These are phyloP conservation scores for Natator depressus DNA, from an alignment of 2,113 vertebrate genomes.

Conservation along the genomic window DNA sequence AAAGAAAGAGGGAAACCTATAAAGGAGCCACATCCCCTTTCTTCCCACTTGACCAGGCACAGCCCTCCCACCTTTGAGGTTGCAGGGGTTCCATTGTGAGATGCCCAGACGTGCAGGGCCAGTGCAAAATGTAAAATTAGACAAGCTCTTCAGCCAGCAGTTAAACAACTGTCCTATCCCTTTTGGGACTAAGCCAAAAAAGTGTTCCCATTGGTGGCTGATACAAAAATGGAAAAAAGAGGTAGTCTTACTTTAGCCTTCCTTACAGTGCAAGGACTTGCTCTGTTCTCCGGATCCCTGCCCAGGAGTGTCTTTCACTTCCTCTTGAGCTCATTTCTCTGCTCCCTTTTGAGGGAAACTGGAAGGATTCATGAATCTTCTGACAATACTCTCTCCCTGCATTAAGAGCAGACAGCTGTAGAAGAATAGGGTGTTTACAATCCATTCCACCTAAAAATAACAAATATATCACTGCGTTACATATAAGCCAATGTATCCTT, in stretches of 20 bases:
- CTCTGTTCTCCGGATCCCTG: neutral
- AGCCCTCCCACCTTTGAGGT: neutral
- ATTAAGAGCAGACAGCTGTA: slow-evolving; percentile 70
- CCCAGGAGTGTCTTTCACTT: neutral
- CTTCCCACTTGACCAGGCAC: neutral
- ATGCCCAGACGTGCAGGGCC: neutral
- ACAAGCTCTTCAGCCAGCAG: neutral
- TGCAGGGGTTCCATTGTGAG: neutral
- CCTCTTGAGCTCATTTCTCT: neutral
- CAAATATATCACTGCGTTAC: neutral
- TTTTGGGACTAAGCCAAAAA: neutral
- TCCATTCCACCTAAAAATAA: slow-evolving; percentile 25
- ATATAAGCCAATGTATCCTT: slow-evolving; percentile 18
- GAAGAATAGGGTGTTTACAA: slow-evolving; percentile 24
- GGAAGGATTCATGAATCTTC: neutral
- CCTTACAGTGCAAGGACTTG: neutral
- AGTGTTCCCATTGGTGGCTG: neutral
- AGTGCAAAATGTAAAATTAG: neutral
- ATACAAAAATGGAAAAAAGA: neutral
- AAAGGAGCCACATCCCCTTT: neutral
- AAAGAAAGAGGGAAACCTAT: neutral
- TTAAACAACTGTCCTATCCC: neutral
- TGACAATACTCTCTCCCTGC: neutral
- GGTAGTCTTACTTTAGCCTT: neutral
- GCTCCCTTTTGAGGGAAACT: neutral